Evolutionary conservation across 1,140 invertebrate genomes (phyloP), one percentile per base, ranked within the genome.

Genomic region (Nylanderia fulva): DNA sequence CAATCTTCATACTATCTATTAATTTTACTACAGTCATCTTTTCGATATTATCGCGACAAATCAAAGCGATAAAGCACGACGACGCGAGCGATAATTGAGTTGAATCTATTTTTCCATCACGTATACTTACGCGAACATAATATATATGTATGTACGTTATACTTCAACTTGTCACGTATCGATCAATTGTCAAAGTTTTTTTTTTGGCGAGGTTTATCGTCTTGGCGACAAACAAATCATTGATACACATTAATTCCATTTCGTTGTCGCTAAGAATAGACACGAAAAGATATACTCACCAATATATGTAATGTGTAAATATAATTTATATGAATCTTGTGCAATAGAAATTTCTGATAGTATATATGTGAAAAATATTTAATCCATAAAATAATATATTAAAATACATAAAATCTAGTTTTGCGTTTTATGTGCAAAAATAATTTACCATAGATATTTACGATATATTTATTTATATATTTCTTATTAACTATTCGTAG

Each of bases 161-260:
- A 58, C 18, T 80, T 60, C n/a, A 61, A 42, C 13, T 42, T 82
- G 77, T 82, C 66, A 58, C 52, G 64, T 82, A 82, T 0, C 27
- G 66, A 60, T 80, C 76, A 52, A 80, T 66, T 36, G 42, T 79
- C 61, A 11, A 58, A 71, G 18, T 8, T 52, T 54, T 71, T 69
- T 56, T 71, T 58, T 72, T 2, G n/a, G 33, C 42, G 52, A 58
- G 0, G 24, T 76, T 63, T 76, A 45, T 45, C 74, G 36, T 76
- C 39, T n/a, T 76, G 24, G 6, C 36, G 29, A 45, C 21, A 18
- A 2, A 71, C 11, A 33, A 58, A 58, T 71, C 6, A 54, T 58
- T 58, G 33, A 1, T 56, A 56, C 7, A 18, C 7, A 18, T 36
- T 33, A 54, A 72, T 24, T 58, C 15, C 33, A 29, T 29, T 15